Base-by-base conservation (phyloP, 2,113 vertebrate genomes). In the Nycticorax nycticorax region DNA sequence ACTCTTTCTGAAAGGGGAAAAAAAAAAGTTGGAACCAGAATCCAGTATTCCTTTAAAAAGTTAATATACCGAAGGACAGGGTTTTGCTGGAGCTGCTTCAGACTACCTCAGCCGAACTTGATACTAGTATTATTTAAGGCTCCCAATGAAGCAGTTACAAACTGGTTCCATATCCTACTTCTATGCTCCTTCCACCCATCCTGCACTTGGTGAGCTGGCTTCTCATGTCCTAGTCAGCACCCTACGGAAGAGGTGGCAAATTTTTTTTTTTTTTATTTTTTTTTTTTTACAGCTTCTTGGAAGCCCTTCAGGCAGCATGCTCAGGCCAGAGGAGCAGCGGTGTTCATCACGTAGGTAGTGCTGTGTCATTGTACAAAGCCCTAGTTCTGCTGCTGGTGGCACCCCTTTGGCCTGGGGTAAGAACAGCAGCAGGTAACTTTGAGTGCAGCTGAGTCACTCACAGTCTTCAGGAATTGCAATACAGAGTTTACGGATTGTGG, bases 341-440 rank as follows among this genome's bases (percentile, higher is more conserved):
- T 2, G n/a, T 27, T 57, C 23, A 39, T 12, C 35, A 52, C 1
- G 0, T 5, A 27, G 7, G 24, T 18, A 32, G 21, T 5, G 50
- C 43, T 28, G 28, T 5, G 16, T 16, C 60, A 57, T 57, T 43
- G 41, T 33, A 8, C n/a, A 64, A 4, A 43, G 41, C 48, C 15
- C 19, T 33, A 23, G 22, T 26, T 32, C 55, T 64, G 73, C 66
- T 57, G 28, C 24, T 41, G 33, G 35, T 45, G 50, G 28, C 28
- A 14, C 9, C 48, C 19, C 27, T 45, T 12, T 15, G 10, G 33
- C 41, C 37, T 45, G 26, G 28, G 14, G 21, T 5, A 57, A 79
- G 59, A 67, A 73, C 15, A 84, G 41, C 55, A 63, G 28, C 56
- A 45, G 8, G 21, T 14, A 62, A n/a, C 37, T 68, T 37, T 8